Evolutionary conservation across 2,113 vertebrate genomes (phyloP), one percentile per base, ranked within the genome.

Genomic region (Mohoua ochrocephala): DNA sequence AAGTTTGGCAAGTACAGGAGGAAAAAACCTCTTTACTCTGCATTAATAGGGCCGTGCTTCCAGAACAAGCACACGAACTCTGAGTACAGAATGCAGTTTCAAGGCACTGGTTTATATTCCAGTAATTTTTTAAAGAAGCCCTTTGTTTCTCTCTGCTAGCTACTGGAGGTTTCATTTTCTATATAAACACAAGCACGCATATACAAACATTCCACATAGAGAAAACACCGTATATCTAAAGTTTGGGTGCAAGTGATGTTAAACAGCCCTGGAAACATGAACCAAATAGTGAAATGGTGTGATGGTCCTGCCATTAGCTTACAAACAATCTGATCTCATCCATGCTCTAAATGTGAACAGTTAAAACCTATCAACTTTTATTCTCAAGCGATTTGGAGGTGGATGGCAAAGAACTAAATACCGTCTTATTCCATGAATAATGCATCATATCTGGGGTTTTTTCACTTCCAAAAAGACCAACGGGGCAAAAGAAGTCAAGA

Each of bases 401-500:
- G 67, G 27, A 67, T 2, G 1, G 27, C 44, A 70, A 69, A 85
- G 24, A 67, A 64, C 26, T 24, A 74, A 28, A 22, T 11, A 8
- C 15, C 1, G 6, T 10, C 84, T 95, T 92, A 50, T 24, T 27
- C 45, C 18, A n/a, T 24, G 7, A 56, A 53, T 47, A 64, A 79
- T 28, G 22, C 22, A 71, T 20, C 8, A 1, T 21, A 52, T 56
- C 9, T 49, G 13, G 7, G 7, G 0, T 0, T 2, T 27, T 47
- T n/a, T 42, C 37, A 84, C 15, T 82, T 64, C 41, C 47, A 27
- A 53, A 49, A 33, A 69, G 13, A 82, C 33, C 81, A 84, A 6
- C 1, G 0, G 23, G 82, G n/a, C 42, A 91, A 35, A 53, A 84
- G 7, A 39, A 73, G 24, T 65, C 37, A 75, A 74, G 39, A 69